phyloP scores from a whole-genome alignment of 2,797 vertebrate genomes.

The Rhabdomys pumilio region DNA sequence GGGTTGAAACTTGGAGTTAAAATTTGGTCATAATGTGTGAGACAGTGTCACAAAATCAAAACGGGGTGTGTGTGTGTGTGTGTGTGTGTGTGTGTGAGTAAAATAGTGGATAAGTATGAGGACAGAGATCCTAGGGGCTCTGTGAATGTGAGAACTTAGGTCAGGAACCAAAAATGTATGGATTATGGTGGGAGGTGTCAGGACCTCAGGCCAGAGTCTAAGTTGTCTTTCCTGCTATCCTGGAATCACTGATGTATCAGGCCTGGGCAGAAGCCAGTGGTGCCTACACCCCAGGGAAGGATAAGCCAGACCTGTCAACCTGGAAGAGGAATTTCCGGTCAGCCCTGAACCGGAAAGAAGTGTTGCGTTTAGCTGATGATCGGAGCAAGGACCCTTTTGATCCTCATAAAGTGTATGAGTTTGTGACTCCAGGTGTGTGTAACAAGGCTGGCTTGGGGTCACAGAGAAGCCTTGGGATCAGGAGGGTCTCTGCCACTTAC shows the following conservation, averaged over 20 bases:
- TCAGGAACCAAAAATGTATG: not conserved
- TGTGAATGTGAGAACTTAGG: not conserved
- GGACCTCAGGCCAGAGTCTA: rapidly evolving
- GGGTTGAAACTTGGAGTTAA: not conserved
- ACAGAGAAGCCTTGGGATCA: not conserved
- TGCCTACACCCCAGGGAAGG: conserved; percentile 83
- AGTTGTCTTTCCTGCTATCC: not conserved
- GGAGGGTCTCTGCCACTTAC: not conserved
- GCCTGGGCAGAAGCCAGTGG: conserved; percentile 94
- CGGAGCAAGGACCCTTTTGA: conserved; percentile 91
- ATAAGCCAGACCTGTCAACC: conserved; percentile 88
- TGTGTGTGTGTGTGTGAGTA: too few species aligned
- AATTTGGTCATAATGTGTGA: not conserved
- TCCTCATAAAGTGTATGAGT: conserved; percentile 93
- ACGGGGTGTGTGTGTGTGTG: too few species aligned
- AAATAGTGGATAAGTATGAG: not conserved
- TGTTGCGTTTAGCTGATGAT: conserved; percentile 88
- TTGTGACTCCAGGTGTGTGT: conserved; percentile 76
- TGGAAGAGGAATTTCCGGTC: conserved; percentile 97
- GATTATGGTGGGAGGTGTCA: not conserved
- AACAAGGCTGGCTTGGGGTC: not conserved
- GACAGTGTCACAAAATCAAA: not conserved
- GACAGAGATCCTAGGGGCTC: too few species aligned
- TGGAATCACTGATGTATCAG: conserved; percentile 82
- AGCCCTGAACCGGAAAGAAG: conserved; percentile 92